phyloP scores from a whole-genome alignment of 2,797 vertebrate genomes.

The Alexandromys oeconomus region DNA sequence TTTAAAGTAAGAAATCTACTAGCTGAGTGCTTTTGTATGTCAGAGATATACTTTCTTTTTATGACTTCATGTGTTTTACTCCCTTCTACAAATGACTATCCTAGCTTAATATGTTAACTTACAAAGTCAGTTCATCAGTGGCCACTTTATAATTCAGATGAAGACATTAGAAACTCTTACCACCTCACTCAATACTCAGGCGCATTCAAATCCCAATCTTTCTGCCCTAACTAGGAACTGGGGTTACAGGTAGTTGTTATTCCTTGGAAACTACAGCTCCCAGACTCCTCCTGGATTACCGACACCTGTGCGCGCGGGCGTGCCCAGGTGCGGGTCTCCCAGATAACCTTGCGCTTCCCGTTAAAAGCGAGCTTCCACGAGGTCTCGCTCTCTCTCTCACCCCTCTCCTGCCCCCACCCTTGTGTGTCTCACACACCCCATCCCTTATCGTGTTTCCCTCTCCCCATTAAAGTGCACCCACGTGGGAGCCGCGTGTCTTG shows the following conservation, averaged over 20 bases:
- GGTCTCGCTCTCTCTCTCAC: no score
- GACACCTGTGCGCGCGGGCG: no score
- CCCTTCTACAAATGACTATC: constrained; percentile 41
- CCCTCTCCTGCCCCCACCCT: no score
- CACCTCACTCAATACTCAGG: background rate
- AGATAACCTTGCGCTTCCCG: no score
- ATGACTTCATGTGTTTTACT: constrained; percentile 41
- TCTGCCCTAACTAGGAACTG: background rate
- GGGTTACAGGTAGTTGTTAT: background rate
- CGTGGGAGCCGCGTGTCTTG: no score
- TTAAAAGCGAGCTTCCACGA: no score
- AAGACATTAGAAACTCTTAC: background rate
- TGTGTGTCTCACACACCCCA: no score
- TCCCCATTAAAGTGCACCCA: no score
- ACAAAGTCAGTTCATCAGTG: constrained; percentile 15
- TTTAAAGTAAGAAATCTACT: constrained; percentile 28
- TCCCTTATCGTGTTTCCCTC: no score
- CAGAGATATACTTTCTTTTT: constrained; percentile 40
- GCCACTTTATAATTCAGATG: background rate
- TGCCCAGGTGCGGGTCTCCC: no score
- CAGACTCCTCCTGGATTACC: no score
- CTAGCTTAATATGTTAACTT: constrained; percentile 16
- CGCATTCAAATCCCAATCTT: background rate
- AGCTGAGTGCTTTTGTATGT: background rate
- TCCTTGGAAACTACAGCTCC: no score